Percentiles rank a stretch among this genome's conserved stretches.
These are phyloP conservation scores for Pherbina coryleti DNA, from an alignment of 2,888 invertebrate species.

Conservation along the genomic window DNA sequence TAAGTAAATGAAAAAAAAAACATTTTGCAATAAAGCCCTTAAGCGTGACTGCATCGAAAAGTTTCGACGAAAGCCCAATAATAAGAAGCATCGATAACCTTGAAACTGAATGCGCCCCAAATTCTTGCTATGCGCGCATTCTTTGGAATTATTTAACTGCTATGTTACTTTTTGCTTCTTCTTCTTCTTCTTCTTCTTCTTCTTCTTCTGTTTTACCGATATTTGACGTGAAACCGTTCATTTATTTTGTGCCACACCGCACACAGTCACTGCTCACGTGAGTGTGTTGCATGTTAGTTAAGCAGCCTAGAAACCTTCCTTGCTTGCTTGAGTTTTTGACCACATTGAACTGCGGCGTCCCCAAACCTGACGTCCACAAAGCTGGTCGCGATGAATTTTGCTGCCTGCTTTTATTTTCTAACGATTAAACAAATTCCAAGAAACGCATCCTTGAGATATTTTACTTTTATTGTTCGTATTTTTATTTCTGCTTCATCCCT, in stretches of 20 bases:
- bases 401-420: slow-evolving; percentile 55
- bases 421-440: slow-evolving; percentile 69
- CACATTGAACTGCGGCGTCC: not conserved
- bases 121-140: slow-evolving; percentile 21
- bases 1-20: not conserved
- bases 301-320: not conserved
- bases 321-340: not conserved
- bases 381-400: not conserved
- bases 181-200: not conserved
- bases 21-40: not conserved
- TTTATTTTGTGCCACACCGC: not conserved
- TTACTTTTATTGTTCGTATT: not conserved
- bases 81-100: slow-evolving; percentile 13
- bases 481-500: not conserved
- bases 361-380: not conserved
- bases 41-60: not conserved
- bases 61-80: not conserved
- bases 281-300: not conserved
- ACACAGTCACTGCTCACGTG: not conserved
- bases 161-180: not conserved
- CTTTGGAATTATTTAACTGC: slow-evolving; percentile 31
- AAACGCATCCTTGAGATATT: slow-evolving; percentile 61
- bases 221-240: slow-evolving; percentile 8
- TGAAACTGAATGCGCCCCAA: slow-evolving; percentile 30
- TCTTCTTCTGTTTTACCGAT: slow-evolving; percentile 24